Percentiles rank a stretch among this genome's conserved stretches.
These are phyloP conservation scores for Burhinus oedicnemus DNA, from an alignment of 2,113 vertebrate genomes.

Conservation along the genomic window DNA sequence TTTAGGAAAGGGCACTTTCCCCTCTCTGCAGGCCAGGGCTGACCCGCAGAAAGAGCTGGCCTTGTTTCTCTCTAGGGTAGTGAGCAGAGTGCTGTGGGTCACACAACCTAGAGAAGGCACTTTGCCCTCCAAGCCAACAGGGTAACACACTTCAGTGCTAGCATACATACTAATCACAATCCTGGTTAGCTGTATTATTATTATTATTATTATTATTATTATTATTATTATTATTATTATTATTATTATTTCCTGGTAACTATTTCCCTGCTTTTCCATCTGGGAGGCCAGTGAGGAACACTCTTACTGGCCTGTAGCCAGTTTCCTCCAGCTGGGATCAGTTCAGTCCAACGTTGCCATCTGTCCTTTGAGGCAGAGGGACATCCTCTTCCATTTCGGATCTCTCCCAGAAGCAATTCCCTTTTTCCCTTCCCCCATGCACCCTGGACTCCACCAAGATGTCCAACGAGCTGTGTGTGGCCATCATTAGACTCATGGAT, in stretches of 20 bases:
- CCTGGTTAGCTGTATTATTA: background rate
- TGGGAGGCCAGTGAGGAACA: conserved; percentile 40
- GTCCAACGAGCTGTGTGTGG: background rate
- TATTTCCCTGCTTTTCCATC: conserved; percentile 39
- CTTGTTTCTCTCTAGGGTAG: background rate
- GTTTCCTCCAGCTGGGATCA: conserved; percentile 56
- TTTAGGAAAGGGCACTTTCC: background rate
- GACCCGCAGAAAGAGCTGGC: background rate
- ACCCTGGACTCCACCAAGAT: background rate
- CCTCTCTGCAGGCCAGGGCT: background rate
- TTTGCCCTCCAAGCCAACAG: background rate
- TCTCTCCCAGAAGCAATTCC: background rate
- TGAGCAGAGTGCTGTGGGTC: rapidly evolving
- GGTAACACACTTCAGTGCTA: background rate
- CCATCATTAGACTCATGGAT: rapidly evolving
- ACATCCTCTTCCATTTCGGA: conserved; percentile 2
- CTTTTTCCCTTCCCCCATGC: background rate
- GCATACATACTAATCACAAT: background rate
- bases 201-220: background rate
- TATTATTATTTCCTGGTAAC: background rate
- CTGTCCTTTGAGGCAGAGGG: conserved; percentile 42
- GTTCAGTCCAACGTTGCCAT: conserved; percentile 54
- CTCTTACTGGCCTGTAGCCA: conserved; percentile 42
- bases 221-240: background rate
- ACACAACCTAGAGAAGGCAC: background rate